Evolutionary conservation across 2,888 invertebrate species (phyloP).

Genomic region (Pecten maximus): DNA sequence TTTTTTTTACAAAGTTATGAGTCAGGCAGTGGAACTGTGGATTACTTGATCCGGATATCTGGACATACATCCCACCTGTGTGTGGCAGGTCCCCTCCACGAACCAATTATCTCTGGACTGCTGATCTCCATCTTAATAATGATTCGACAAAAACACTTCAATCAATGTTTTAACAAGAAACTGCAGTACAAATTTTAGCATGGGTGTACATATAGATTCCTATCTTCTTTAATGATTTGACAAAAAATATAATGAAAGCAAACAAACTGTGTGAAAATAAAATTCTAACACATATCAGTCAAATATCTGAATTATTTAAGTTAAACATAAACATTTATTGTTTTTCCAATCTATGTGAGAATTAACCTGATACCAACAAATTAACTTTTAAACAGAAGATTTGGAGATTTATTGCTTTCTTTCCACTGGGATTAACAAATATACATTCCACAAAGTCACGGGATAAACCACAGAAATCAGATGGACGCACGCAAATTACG

Average conservation of each 20-base stretch:
- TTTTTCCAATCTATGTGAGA: background rate
- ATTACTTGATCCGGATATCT: background rate
- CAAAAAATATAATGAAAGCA: background rate
- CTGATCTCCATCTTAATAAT: background rate
- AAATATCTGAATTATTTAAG: background rate
- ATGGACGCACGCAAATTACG: background rate
- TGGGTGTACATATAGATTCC: background rate
- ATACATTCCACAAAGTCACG: background rate
- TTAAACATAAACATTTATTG: background rate
- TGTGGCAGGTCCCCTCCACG: background rate
- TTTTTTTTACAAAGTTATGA: background rate
- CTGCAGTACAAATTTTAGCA: background rate
- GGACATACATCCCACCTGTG: background rate
- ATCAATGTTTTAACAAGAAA: background rate
- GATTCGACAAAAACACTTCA: background rate
- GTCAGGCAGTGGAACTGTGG: background rate
- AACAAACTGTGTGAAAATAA: background rate
- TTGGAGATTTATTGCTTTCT: background rate
- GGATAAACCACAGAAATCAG: constrained; percentile 1
- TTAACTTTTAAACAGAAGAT: background rate
- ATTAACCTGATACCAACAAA: background rate
- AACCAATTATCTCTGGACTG: background rate
- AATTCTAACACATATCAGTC: background rate
- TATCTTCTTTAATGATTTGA: background rate
- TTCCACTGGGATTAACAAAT: background rate